Base-by-base conservation (phyloP, 2,113 vertebrate genomes). In the Hippolais icterina region DNA sequence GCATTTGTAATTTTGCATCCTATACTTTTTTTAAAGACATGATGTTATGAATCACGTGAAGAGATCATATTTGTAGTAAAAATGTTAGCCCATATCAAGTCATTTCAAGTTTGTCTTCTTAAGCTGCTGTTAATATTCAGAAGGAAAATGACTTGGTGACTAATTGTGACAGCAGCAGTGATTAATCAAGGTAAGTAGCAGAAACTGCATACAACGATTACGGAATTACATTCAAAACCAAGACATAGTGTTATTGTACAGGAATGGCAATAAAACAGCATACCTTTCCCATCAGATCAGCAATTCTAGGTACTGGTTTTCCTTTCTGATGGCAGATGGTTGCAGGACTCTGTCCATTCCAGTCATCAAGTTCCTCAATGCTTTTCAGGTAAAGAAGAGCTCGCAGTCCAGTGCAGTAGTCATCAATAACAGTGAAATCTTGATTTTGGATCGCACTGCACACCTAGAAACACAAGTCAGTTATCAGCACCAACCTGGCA, bases 361-460 rank as follows among this genome's bases (percentile, higher is more conserved):
- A 99, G 79, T 98, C 97, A 19, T 96, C 83, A 27, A 99, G 98
- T 64, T 99, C 98, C 46, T 98, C 98, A 49, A 99, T 97, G 96
- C 98, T 99, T 97, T 98, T 98, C 83, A 99, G 97, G 95, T 99
- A 99, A 53, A 99, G 98, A 92, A 99, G 97, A 49, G 99, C 97
- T 95, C 49, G 98, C 91, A 99, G 98, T 49, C 99, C 99, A 11
- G 98, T 97, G 93, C 99, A 99, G 93, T 99, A 99, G 94, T 99
- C 99, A 88, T 99, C 98, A 47, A 99, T 99, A 95, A 99, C 96
- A 29, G 99, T 99, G 97, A 99, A 99, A 96, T 99, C 99, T 97
- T 99, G 99, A 97, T 99, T 99, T 97, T 99, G 99, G 77, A 99
- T 64, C 3, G 99, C 99, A 86, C 99, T 99, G 96, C 99, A 99